phyloP scores from a whole-genome alignment of 2,888 invertebrate species.

The Endotricha flammealis region DNA sequence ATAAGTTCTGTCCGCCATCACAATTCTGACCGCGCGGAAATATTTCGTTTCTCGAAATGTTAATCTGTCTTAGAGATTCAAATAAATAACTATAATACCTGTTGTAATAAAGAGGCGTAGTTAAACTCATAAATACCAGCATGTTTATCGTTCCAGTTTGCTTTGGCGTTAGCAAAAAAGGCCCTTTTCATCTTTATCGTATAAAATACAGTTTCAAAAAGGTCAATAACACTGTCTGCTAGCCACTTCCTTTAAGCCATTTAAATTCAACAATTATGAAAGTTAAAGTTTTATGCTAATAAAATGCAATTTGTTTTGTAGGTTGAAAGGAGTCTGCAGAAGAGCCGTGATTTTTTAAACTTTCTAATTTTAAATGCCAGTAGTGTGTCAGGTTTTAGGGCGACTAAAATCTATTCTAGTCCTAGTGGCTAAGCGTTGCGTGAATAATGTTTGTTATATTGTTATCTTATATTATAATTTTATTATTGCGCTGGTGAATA shows the following conservation, averaged over 20 bases:
- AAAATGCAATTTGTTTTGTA: slow-evolving; percentile 72
- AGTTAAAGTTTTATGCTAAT: slow-evolving; percentile 69
- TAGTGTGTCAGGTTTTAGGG: slow-evolving; percentile 67
- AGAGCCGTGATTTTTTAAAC: slow-evolving; percentile 52
- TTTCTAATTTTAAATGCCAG: slow-evolving; percentile 71
- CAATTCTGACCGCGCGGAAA: no score
- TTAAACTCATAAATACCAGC: no score
- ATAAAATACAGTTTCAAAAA: slow-evolving; percentile 34
- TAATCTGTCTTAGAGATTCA: no score
- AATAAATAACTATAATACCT: no score
- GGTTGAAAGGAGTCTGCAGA: slow-evolving; percentile 68
- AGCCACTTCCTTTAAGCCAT: slow-evolving; percentile 48
- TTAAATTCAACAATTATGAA: slow-evolving; percentile 63
- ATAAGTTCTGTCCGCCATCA: no score
- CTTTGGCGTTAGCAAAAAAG: background rate
- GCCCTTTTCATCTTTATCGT: slow-evolving; percentile 12
- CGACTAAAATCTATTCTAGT: no score
- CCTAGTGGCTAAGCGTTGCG: slow-evolving; percentile 30
- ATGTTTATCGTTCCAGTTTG: no score
- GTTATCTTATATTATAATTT: no score
- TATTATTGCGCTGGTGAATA: no score
- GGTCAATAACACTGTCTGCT: slow-evolving; percentile 44
- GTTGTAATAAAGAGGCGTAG: no score
- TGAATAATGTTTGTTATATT: slow-evolving; percentile 21
- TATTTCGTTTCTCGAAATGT: no score